phyloP scores from a whole-genome alignment of 2,888 invertebrate species.

The Sisyra terminalis region DNA sequence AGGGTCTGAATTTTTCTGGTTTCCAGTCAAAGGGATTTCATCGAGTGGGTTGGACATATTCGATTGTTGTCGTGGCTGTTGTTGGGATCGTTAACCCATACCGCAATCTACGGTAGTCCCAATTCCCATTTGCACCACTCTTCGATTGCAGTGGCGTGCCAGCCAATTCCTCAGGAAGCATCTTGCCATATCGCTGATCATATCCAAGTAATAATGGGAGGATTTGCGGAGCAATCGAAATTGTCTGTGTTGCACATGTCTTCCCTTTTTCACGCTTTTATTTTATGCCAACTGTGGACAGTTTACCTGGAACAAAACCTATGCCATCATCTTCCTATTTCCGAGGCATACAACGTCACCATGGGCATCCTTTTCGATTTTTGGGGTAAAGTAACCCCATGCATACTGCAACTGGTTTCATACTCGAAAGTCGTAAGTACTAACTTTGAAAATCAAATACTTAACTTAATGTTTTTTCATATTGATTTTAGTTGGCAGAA shows the following conservation, averaged over 20 bases:
- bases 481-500: slow-evolving; percentile 88
- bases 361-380: slow-evolving; percentile 85
- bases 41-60: slow-evolving; percentile 90
- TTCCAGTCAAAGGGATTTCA: slow-evolving; percentile 74
- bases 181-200: slow-evolving; percentile 95
- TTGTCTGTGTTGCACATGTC: slow-evolving; percentile 88
- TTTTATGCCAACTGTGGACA: slow-evolving; percentile 97
- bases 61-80: slow-evolving; percentile 90
- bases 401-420: slow-evolving; percentile 79
- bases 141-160: slow-evolving; percentile 33
- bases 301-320: slow-evolving; percentile 89
- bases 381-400: slow-evolving; percentile 97
- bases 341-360: slow-evolving; percentile 55
- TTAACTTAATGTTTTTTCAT: slow-evolving; percentile 12
- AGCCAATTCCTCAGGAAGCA: slow-evolving; percentile 90
- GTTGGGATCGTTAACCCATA: slow-evolving; percentile 85
- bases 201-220: slow-evolving; percentile 89
- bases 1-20: neutral
- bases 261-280: slow-evolving; percentile 91
- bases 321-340: slow-evolving; percentile 41
- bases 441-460: neutral
- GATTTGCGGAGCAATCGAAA: slow-evolving; percentile 92
- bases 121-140: slow-evolving; percentile 18
- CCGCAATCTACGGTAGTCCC: slow-evolving; percentile 43
- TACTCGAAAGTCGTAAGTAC: slow-evolving; percentile 72